Base-by-base conservation (phyloP, 1,140 invertebrate genomes). In the Andricus grossulariae region DNA sequence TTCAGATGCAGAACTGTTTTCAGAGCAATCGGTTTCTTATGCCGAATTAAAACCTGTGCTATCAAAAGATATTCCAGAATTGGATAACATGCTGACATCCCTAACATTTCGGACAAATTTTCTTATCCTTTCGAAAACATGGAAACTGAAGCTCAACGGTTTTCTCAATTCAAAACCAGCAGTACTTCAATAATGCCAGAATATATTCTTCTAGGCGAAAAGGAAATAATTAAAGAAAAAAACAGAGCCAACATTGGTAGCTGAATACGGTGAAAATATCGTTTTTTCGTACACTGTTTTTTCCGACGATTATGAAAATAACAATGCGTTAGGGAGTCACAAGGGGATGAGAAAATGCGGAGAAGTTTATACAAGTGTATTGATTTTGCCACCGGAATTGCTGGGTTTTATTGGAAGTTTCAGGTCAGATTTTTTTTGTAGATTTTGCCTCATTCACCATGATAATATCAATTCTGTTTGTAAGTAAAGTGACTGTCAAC, bases 351-450 rank as follows among this genome's bases (percentile, higher is more conserved):
- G 55, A 3, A 60, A 60, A 13, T 18, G 19, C n/a, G 55, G 55
- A 3, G 55, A 11, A 21, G 10, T 18, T 25, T 60, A 60, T 13
- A 18, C 8, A 10, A 11, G 13, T 4, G 12, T 60, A 60, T 25
- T 11, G 8, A 25, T 60, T 13, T 13, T 60, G 21, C 55, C 19
- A 3, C 55, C 55, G 3, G 55, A 25, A 21, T 57, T 79, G 54
- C 45, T 79, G 1, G 77, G 77, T 49, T 72, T 75, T 10, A 50
- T 6, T 1, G 73, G 75, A 73, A 72, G 71, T 50, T 79, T 79
- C 66, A n/a, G 3, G 18, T 39, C n/a, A 72, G 75, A 25, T 3
- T 7, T 18, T 19, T 79, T 75, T 55, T 75, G 71, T 51, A 55
- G 74, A 21, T 79, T 75, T 55, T 75, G 1, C 3, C 3, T 25